A percentile compares a stretch with the other conserved stretches of the same genome.
Evolutionary conservation across 2,797 vertebrate genomes (phyloP).

Genomic region (Dicrostonyx torquatus): DNA sequence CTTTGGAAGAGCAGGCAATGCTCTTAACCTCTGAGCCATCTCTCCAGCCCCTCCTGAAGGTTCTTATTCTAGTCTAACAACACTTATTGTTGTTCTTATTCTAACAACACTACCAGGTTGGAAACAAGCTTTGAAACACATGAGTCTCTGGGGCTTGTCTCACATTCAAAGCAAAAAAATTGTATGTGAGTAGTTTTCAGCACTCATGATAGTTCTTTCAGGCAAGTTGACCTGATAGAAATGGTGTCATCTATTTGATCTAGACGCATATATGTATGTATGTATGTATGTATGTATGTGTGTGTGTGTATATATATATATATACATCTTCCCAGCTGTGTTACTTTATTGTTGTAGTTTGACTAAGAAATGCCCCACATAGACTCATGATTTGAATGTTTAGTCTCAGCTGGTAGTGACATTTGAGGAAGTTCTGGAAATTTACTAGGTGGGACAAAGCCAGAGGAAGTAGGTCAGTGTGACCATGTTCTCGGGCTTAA

Average conservation of each 20-base stretch:
- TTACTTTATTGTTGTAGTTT: background rate
- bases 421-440: background rate
- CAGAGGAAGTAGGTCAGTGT: background rate
- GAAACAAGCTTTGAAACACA: background rate
- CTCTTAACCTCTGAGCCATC: too few relatives aligned
- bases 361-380: background rate
- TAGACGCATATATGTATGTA: background rate
- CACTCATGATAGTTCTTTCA: background rate
- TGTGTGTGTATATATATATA: too few relatives aligned
- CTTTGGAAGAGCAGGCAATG: too few relatives aligned
- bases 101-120: background rate
- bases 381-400: background rate
- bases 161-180: background rate
- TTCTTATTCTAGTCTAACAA: background rate
- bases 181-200: background rate
- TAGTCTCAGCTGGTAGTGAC: background rate
- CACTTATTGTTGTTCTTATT: background rate
- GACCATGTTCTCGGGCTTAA: background rate
- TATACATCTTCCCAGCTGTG: background rate
- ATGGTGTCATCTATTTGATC: background rate
- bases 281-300: too few relatives aligned
- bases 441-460: background rate
- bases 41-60: background rate
- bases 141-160: background rate
- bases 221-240: background rate